These are phyloP conservation scores for Channa argus DNA, from an alignment of 2,113 vertebrate species.

Conservation along the genomic window DNA sequence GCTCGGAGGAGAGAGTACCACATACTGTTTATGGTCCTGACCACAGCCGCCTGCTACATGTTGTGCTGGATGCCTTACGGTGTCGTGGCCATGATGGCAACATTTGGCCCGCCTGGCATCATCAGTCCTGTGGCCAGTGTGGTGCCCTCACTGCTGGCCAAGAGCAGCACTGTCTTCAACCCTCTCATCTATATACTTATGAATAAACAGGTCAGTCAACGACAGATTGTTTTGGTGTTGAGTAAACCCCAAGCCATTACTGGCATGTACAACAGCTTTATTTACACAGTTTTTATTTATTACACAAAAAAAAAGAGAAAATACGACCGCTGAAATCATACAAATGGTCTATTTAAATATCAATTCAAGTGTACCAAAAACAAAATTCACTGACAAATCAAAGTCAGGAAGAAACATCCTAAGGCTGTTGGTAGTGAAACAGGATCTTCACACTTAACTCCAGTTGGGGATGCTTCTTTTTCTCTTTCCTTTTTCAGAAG, in stretches of 20 bases:
- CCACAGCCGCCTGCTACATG: conserved; percentile 85
- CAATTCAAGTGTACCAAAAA: conserved; percentile 75
- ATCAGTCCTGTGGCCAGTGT: conserved; percentile 85
- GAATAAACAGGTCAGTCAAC: conserved; percentile 86
- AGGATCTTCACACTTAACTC: conserved; percentile 43
- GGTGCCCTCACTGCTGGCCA: conserved; percentile 87
- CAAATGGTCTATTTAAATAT: conserved; percentile 78
- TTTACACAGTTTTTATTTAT: conserved; percentile 67
- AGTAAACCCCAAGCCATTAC: background rate
- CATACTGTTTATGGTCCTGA: conserved; percentile 88
- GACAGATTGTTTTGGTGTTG: background rate
- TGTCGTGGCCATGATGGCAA: conserved; percentile 86
- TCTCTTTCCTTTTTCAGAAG: conserved; percentile 23
- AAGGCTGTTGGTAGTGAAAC: conserved; percentile 71
- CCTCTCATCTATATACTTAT: conserved; percentile 90
- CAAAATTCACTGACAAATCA: conserved; percentile 60
- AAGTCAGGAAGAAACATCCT: conserved; percentile 56
- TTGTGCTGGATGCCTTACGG: conserved; percentile 89
- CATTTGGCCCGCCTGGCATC: conserved; percentile 83
- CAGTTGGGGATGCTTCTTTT: conserved; percentile 33
- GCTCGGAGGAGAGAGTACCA: conserved; percentile 86
- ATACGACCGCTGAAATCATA: conserved; percentile 70
- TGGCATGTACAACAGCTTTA: conserved; percentile 77
- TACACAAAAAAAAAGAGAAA: conserved; percentile 64
- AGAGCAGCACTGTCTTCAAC: conserved; percentile 90